Conservation (phyloP, 2,888 invertebrate species). For the Ormyrus labotus region DNA sequence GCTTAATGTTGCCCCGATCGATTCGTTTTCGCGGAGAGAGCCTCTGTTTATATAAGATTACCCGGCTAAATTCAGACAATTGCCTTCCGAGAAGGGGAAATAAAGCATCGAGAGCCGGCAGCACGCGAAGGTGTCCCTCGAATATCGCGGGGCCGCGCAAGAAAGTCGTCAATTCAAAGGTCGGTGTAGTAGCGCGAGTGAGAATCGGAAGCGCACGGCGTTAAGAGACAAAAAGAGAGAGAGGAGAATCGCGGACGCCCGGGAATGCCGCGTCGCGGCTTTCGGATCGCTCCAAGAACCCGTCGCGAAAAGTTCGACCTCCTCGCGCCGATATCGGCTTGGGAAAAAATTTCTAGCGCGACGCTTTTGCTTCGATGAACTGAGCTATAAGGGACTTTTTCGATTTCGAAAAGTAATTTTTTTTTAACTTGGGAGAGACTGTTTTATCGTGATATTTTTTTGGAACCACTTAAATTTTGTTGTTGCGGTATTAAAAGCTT, state of each 20-base stretch:
- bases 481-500: too few relatives aligned
- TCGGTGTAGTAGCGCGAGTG: neutral
- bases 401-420: too few relatives aligned
- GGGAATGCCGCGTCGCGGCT: slow-evolving; percentile 52
- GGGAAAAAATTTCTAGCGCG: neutral
- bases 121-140: too few relatives aligned
- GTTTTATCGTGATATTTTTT: too few relatives aligned
- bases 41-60: neutral
- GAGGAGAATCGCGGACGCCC: slow-evolving; percentile 33
- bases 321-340: neutral
- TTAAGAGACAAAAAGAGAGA: neutral
- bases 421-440: too few relatives aligned
- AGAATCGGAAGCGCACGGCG: neutral
- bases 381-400: too few relatives aligned
- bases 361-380: too few relatives aligned
- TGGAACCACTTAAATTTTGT: too few relatives aligned
- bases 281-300: neutral
- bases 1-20: too few relatives aligned
- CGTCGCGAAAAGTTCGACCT: slow-evolving; percentile 10
- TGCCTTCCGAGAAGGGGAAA: neutral
- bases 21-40: too few relatives aligned
- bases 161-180: slow-evolving; percentile 15
- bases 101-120: too few relatives aligned
- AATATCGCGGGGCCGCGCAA: neutral
- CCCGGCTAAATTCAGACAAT: slow-evolving; percentile 1